Evolutionary conservation across 2,113 vertebrate species (phyloP).

Genomic region (Rhinolophus ferrumequinum): DNA sequence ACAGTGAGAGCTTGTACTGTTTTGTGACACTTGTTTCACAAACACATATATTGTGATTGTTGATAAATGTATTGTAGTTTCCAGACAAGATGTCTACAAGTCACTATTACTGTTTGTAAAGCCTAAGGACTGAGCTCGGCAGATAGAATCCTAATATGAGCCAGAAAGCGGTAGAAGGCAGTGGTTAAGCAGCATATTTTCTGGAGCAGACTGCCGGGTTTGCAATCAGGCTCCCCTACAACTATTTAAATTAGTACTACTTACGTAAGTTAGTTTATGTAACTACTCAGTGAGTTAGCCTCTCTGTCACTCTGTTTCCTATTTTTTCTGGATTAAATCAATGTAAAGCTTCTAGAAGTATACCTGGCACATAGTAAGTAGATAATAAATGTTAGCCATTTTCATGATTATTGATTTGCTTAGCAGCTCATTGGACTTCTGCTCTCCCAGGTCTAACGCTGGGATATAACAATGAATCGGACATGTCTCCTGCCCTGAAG

Average conservation of each 20-base stretch:
- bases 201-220: neutral
- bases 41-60: neutral
- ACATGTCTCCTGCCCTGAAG: neutral
- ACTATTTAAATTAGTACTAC: neutral
- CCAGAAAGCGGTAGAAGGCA: neutral
- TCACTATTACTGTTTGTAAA: conserved; percentile 18
- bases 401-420: neutral
- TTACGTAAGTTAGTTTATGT: neutral
- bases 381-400: neutral
- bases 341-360: neutral
- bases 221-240: neutral
- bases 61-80: neutral
- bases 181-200: neutral
- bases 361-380: neutral
- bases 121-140: neutral
- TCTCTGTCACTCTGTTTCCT: neutral
- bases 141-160: neutral
- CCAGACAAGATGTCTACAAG: neutral
- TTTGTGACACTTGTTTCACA: neutral
- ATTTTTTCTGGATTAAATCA: neutral
- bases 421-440: neutral
- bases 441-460: neutral
- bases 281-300: neutral
- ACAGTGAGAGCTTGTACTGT: neutral
- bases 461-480: neutral